Evolutionary conservation across 1,140 invertebrate species (phyloP).

Genomic region (Leptinotarsa texana): DNA sequence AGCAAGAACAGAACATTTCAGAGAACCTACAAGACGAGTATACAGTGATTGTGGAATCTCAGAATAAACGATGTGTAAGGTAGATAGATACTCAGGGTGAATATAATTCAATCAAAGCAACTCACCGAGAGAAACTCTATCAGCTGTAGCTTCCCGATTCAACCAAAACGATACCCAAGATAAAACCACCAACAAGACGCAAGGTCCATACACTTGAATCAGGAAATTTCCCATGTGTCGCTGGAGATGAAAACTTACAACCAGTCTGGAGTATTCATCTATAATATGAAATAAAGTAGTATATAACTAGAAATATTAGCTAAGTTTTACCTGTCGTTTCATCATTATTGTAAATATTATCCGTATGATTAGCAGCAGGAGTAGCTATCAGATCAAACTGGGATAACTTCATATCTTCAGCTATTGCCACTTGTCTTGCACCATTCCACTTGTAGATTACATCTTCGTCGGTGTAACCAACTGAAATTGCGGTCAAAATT

Average conservation of each 20-base stretch:
- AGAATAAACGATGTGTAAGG: no score
- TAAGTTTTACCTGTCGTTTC: slow-evolving; percentile 37
- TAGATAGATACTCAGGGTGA: no score
- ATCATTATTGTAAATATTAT: slow-evolving; percentile 49
- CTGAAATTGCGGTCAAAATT: slow-evolving; percentile 57
- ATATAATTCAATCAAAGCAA: not conserved
- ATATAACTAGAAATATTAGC: not conserved
- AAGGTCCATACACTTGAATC: slow-evolving; percentile 88
- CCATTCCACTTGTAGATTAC: slow-evolving; percentile 84
- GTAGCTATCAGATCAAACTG: slow-evolving; percentile 83
- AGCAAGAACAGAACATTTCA: no score
- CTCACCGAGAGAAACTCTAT: slow-evolving; percentile 80
- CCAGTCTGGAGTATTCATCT: slow-evolving; percentile 72
- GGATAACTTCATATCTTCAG: slow-evolving; percentile 82
- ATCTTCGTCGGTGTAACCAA: slow-evolving; percentile 82
- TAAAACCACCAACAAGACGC: slow-evolving; percentile 80
- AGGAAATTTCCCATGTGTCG: slow-evolving; percentile 87
- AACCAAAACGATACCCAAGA: slow-evolving; percentile 93
- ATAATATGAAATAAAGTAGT: not conserved
- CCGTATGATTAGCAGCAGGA: slow-evolving; percentile 73
- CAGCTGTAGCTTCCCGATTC: slow-evolving; percentile 85
- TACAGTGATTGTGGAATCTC: no score
- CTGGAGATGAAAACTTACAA: slow-evolving; percentile 82
- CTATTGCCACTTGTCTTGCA: slow-evolving; percentile 75
- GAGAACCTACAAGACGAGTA: no score